These are phyloP conservation scores for Drosophila pruinosa DNA, from an alignment of 1,140 invertebrate genomes.

Conservation along the genomic window DNA sequence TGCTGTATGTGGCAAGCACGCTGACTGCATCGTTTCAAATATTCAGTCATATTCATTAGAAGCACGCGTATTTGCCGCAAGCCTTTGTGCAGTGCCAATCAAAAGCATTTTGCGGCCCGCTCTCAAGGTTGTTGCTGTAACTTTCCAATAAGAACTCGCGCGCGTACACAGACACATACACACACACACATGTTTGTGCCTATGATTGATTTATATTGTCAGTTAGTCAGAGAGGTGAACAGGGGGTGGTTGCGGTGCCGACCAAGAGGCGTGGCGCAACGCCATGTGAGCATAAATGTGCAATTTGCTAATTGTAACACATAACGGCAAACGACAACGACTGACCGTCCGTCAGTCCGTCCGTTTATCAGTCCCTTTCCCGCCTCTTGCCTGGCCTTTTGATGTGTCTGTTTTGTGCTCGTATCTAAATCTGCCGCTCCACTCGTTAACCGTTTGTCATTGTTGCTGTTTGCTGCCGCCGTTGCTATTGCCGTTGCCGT, in stretches of 20 bases:
- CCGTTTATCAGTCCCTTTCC: slow-evolving; percentile 23
- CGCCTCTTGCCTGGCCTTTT: slow-evolving; percentile 28
- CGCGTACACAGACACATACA: too few species aligned
- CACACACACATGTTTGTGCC: slow-evolving; percentile 33
- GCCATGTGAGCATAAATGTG: slow-evolving; percentile 78
- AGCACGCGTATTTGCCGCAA: slow-evolving; percentile 20
- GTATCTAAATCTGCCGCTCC: slow-evolving; percentile 55
- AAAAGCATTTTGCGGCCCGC: slow-evolving; percentile 53
- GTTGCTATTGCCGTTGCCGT: slow-evolving; percentile 25
- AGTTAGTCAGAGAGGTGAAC: slow-evolving; percentile 23
- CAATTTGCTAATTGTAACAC: slow-evolving; percentile 81
- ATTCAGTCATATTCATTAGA: slow-evolving; percentile 20
- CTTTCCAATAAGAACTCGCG: slow-evolving; percentile 76
- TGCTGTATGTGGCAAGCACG: slow-evolving; percentile 14
- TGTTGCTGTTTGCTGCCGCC: slow-evolving; percentile 37
- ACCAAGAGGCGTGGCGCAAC: slow-evolving; percentile 26
- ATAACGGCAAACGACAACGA: slow-evolving; percentile 57
- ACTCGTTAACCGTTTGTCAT: slow-evolving; percentile 75
- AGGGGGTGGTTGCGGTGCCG: background rate
- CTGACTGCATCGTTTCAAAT: background rate
- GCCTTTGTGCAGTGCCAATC: slow-evolving; percentile 44
- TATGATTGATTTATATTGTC: slow-evolving; percentile 81
- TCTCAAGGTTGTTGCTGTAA: slow-evolving; percentile 68
- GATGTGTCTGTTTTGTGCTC: slow-evolving; percentile 46
- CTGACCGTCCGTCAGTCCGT: background rate